Evolutionary conservation across 2,113 vertebrate genomes (phyloP), one percentile per base, ranked within the genome.

Genomic region (Campylomormyrus numenius): DNA sequence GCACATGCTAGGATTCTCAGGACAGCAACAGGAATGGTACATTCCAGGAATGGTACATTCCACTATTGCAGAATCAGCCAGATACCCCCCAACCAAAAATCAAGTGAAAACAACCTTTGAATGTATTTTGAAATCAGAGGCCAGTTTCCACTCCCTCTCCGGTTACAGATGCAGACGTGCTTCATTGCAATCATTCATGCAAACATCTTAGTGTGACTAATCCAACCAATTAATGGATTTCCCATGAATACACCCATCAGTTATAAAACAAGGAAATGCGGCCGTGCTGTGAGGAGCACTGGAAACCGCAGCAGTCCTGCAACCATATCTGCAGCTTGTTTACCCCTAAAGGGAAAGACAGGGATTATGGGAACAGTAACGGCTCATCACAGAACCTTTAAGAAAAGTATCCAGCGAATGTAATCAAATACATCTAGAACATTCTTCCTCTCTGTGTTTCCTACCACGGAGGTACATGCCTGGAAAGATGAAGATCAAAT

Each of bases 221-320:
- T 80, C 74, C 74, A 80, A 13, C 74, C 74, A 80, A 42, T 80
- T 80, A 42, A 80, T 80, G 74, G 74, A 80, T 42, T 80, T 80
- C 5, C 13, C 74, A 80, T 19, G 5, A 80, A 80, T 80, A 19
- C 74, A 70, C 74, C 35, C 74, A 42, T 80, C 74, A 39, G 74
- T 80, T 80, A 42, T 42, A 42, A 80, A 80, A 42, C 35, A 80
- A 42, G 5, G 17, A 39, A 42, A 42, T 19, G 74, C 6, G 0
- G 70, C 70, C 5, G 5, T 35, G 17, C 35, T 42, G 10, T 42
- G 35, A 42, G 74, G 4, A 19, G 74, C 39, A 17, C 6, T 80
- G 35, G 6, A 17, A 42, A 10, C 35, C 74, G 1, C 35, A 42
- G 74, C 31, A 80, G 35, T 19, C 13, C 35, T 19, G 31, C 13